Evolutionary conservation across 2,888 invertebrate genomes (phyloP).

Genomic region (Ophion ventricosus): DNA sequence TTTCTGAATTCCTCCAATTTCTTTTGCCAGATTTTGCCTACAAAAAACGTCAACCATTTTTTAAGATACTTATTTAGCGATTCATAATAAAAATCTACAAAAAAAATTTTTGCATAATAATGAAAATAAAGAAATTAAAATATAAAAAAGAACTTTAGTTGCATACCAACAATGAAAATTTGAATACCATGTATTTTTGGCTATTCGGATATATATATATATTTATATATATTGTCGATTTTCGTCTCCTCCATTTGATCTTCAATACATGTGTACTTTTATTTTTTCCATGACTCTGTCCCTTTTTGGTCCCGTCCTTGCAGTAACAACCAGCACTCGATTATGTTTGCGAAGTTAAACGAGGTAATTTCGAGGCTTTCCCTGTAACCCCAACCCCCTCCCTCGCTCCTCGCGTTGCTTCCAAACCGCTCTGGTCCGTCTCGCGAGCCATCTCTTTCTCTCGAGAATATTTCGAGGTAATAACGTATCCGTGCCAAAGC

Average conservation of each 20-base stretch:
- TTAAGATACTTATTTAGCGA: too few relatives aligned
- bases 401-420: background rate
- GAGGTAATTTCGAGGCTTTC: slow-evolving; percentile 52
- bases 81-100: too few relatives aligned
- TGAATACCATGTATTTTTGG: too few relatives aligned
- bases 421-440: background rate
- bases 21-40: too few relatives aligned
- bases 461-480: slow-evolving; percentile 38
- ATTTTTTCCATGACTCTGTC: slow-evolving; percentile 1
- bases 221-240: too few relatives aligned
- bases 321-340: slow-evolving; percentile 43
- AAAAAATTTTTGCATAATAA: too few relatives aligned
- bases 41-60: too few relatives aligned
- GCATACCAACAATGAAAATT: too few relatives aligned
- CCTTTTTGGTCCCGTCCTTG: background rate
- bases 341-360: slow-evolving; percentile 58
- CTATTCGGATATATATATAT: too few relatives aligned
- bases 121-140: too few relatives aligned
- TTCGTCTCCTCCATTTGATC: slow-evolving; percentile 13
- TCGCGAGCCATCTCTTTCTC: slow-evolving; percentile 5
- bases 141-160: too few relatives aligned
- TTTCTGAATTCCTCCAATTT: too few relatives aligned
- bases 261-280: slow-evolving; percentile 24
- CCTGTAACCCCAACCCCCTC: background rate
- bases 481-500: slow-evolving; percentile 58